Evolutionary conservation across 2,113 vertebrate genomes (phyloP).

Genomic region (Spizaetus ornatus): DNA sequence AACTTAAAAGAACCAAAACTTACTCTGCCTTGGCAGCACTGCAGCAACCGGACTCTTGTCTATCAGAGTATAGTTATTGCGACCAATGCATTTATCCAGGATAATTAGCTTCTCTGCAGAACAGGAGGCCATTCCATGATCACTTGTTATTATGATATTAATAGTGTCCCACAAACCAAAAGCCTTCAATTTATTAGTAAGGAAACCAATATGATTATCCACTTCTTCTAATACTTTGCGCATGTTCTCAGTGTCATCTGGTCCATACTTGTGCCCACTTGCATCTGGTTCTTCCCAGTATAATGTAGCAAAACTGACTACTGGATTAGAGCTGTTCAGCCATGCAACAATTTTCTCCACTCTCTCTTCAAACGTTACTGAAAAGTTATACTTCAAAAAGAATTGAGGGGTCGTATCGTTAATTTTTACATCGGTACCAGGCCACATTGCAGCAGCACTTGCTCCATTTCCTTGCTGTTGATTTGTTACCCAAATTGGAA

Average conservation of each 20-base stretch:
- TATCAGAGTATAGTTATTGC: conserved; percentile 77
- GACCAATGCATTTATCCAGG: conserved; percentile 80
- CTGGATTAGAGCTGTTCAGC: conserved; percentile 71
- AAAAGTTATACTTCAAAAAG: conserved; percentile 75
- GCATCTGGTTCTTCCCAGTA: conserved; percentile 95
- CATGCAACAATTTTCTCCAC: conserved; percentile 75
- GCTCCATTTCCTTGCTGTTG: conserved; percentile 75
- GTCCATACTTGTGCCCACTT: conserved; percentile 86
- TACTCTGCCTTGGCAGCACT: conserved; percentile 82
- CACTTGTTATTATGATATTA: conserved; percentile 91
- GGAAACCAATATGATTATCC: conserved; percentile 81
- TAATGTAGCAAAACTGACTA: conserved; percentile 81
- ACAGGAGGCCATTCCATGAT: conserved; percentile 96
- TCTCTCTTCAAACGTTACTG: conserved; percentile 78
- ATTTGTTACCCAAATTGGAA: conserved; percentile 90
- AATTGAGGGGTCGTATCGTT: conserved; percentile 72
- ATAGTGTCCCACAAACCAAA: conserved; percentile 83
- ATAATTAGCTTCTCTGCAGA: conserved; percentile 80
- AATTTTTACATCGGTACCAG: conserved; percentile 83
- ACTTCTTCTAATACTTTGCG: conserved; percentile 75
- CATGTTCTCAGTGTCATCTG: conserved; percentile 81
- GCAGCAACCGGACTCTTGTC: conserved; percentile 83
- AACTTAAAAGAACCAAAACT: conserved; percentile 18
- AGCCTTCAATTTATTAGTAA: conserved; percentile 77
- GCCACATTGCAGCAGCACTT: conserved; percentile 94